Base-by-base conservation (phyloP, 2,888 invertebrate genomes). In the Plebejus melissa region DNA sequence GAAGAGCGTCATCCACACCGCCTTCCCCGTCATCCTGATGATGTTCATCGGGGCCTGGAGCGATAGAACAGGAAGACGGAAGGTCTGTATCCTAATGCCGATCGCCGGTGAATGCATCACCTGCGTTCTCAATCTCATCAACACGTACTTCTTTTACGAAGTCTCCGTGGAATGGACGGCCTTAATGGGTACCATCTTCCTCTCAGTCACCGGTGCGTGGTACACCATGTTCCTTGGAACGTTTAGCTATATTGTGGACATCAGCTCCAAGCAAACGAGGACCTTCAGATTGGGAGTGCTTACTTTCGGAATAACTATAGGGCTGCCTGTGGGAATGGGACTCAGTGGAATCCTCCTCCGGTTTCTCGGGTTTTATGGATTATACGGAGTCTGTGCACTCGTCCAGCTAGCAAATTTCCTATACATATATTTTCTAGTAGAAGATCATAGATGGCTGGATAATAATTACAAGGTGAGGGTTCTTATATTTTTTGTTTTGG, bases 31-130 rank as follows among this genome's bases (percentile, higher is more conserved):
- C 0, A 28, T 94, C 1, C 80, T 95, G 28, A 94, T 95, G 84
- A 84, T 95, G 11, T 94, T 95, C 75, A 87, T 95, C 22, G 95
- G 95, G 0, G 94, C 95, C 0, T 95, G 95, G 95, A 95, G 95
- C 77, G 95, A 95, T 80, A 94, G 94, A 77, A 94, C 94, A 0
- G 94, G 94, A 3, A 87, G 90, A 75, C 87, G 95, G 69, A 95
- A 95, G 82, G 94, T 94, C 1, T 95, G 94, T 79, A 94, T 95
- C 90, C 80, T 95, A 4, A 82, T 94, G 81, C 95, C 95, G 0
- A 90, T 95, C 58, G 81, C 92, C 4, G 95, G 95, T 54, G 95
- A 95, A 80, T 87, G 94, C 74, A 84, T 94, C 81, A 93, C 94
- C 7, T 92, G 91, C 76, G 32, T 93, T 0, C 86, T 94, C 4